phyloP scores from a whole-genome alignment of 1,140 invertebrate genomes.

The Tetragnatha versicolor region DNA sequence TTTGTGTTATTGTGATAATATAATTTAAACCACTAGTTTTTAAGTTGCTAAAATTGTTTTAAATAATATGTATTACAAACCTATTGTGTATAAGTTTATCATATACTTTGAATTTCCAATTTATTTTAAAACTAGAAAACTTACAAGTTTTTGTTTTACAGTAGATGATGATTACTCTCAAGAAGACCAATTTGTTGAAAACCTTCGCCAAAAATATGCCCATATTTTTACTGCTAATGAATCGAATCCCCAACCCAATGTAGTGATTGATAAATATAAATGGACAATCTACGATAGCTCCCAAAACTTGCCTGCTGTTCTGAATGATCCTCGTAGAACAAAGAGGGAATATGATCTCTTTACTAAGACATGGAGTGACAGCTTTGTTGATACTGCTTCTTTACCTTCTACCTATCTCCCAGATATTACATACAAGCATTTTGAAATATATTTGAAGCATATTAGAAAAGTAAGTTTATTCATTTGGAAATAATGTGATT shows the following conservation, averaged over 20 bases:
- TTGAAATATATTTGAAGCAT: conserved; percentile 83
- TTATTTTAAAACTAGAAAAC: no score
- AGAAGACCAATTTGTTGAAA: conserved; percentile 49
- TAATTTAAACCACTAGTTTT: no score
- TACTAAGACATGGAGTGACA: conserved; percentile 97
- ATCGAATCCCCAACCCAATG: conserved; percentile 58
- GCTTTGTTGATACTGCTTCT: conserved; percentile 82
- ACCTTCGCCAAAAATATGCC: conserved; percentile 51
- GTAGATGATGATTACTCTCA: conserved; percentile 44
- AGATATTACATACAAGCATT: conserved; percentile 82
- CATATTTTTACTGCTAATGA: conserved; percentile 44
- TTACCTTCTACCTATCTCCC: conserved; percentile 83
- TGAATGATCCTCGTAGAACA: conserved; percentile 94
- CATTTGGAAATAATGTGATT: background rate
- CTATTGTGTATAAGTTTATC: no score
- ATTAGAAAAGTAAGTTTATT: conserved; percentile 60
- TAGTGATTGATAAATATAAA: conserved; percentile 64
- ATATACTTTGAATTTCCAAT: no score
- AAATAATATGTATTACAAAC: no score
- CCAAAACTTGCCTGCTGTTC: conserved; percentile 93
- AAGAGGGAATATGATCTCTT: conserved; percentile 75
- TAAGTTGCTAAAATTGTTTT: no score
- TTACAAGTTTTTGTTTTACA: conserved; percentile 2
- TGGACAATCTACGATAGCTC: conserved; percentile 73
- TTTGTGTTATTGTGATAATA: no score